phyloP scores from a whole-genome alignment of 2,113 vertebrate genomes.

The Cyprinodon variegatus region DNA sequence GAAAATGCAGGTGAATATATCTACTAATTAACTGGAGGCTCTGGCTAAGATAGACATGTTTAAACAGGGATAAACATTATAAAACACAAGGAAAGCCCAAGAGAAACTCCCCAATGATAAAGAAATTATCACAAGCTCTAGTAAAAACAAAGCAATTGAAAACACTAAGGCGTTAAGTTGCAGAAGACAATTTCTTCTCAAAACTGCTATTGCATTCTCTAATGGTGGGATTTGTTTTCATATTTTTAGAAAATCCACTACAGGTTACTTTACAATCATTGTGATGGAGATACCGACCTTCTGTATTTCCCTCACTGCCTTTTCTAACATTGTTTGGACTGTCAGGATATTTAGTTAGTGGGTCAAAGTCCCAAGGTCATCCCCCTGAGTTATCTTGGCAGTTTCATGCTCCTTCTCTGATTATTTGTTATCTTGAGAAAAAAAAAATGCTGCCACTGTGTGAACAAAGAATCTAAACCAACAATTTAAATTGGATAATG shows the following conservation, averaged over 20 bases:
- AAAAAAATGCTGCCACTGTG: conserved; percentile 1
- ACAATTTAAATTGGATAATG: not conserved
- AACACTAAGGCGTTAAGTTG: not conserved
- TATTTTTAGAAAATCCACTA: not conserved
- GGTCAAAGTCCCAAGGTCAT: not conserved
- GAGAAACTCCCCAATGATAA: too few relatives aligned
- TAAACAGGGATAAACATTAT: too few relatives aligned
- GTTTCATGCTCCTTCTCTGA: conserved; percentile 23
- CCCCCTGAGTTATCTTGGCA: conserved; percentile 22
- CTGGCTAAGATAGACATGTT: too few relatives aligned
- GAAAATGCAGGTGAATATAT: too few relatives aligned
- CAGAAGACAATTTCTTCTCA: not conserved
- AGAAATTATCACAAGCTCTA: too few relatives aligned
- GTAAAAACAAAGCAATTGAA: too few relatives aligned
- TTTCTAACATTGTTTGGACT: not conserved
- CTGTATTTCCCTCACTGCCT: not conserved
- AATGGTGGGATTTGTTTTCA: not conserved
- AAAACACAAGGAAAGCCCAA: too few relatives aligned
- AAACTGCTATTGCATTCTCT: not conserved
- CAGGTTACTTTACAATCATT: not conserved
- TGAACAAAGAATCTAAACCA: conserved; percentile 17
- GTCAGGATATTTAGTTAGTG: not conserved
- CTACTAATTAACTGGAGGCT: too few relatives aligned
- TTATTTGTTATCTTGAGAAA: conserved; percentile 26
- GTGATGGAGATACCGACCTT: not conserved